These are phyloP conservation scores for Apodemus agrarius DNA, from an alignment of 2,797 vertebrate species.

Conservation along the genomic window DNA sequence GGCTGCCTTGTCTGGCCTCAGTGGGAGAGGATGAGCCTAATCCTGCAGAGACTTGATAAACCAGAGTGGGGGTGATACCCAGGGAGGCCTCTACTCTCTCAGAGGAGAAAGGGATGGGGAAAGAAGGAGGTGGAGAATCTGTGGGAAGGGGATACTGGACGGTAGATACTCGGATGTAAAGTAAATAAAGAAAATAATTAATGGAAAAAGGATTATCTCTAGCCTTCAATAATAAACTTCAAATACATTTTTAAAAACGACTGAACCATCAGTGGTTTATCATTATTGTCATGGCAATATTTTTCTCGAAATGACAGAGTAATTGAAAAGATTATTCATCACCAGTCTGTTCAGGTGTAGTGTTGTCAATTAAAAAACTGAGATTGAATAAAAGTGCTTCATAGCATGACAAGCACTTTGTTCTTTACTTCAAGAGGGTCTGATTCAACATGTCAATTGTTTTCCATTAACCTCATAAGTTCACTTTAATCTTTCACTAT, in stretches of 20 bases:
- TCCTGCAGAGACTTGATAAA: neutral
- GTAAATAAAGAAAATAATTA: neutral
- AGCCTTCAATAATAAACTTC: neutral
- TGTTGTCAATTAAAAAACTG: neutral
- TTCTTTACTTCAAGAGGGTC: neutral
- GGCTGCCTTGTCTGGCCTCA: neutral
- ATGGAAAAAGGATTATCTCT: neutral
- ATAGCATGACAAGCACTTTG: neutral
- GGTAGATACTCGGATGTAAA: neutral
- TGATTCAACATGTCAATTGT: neutral
- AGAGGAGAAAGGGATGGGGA: neutral
- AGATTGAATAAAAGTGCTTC: neutral
- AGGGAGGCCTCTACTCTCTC: neutral
- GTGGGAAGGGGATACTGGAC: neutral
- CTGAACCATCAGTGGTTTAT: neutral
- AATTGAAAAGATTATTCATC: neutral
- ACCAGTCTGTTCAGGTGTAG: neutral
- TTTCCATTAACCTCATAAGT: neutral
- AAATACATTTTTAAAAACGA: neutral
- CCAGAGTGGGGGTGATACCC: neutral
- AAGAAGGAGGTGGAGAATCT: neutral
- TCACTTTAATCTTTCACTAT: neutral
- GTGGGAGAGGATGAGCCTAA: neutral
- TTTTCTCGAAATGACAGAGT: neutral
- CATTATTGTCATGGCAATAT: neutral